Evolutionary conservation across 2,888 invertebrate genomes (phyloP).

Genomic region (Nomada fucata): DNA sequence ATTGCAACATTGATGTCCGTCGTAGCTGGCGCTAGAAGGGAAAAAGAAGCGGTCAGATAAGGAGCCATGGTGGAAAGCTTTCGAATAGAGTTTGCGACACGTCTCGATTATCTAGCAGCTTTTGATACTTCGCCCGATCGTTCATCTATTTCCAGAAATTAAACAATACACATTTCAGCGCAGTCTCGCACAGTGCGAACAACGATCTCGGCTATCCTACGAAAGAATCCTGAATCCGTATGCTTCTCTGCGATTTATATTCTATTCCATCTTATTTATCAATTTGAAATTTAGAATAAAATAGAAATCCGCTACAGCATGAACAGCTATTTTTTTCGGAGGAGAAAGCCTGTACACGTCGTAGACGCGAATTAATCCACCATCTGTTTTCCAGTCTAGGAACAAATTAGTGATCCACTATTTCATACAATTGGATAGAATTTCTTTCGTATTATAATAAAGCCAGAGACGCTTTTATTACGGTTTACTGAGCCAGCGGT

Average conservation of each 20-base stretch:
- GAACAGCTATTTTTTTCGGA: too few relatives aligned
- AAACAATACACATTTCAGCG: too few relatives aligned
- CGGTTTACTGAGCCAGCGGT: slow-evolving; percentile 16
- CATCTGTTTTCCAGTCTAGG: background rate
- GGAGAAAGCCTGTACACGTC: background rate
- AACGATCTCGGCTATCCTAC: too few relatives aligned
- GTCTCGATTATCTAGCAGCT: slow-evolving; percentile 11
- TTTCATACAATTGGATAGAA: background rate
- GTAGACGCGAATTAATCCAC: background rate
- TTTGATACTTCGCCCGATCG: background rate
- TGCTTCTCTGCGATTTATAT: too few relatives aligned
- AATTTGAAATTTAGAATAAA: too few relatives aligned
- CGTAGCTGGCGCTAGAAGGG: slow-evolving; percentile 22
- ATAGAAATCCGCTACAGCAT: too few relatives aligned
- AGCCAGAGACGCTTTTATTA: slow-evolving; percentile 24
- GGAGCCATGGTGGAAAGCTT: background rate
- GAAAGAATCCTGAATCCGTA: too few relatives aligned
- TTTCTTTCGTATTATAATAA: background rate
- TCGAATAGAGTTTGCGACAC: background rate
- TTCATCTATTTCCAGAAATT: background rate
- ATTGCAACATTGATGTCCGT: slow-evolving; percentile 4
- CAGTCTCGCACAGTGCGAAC: too few relatives aligned
- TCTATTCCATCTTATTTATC: too few relatives aligned
- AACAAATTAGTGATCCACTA: background rate
- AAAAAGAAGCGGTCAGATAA: slow-evolving; percentile 20